Base-by-base conservation (phyloP, 64 coral and sea anemone genomes). In the Porites australiensis region DNA sequence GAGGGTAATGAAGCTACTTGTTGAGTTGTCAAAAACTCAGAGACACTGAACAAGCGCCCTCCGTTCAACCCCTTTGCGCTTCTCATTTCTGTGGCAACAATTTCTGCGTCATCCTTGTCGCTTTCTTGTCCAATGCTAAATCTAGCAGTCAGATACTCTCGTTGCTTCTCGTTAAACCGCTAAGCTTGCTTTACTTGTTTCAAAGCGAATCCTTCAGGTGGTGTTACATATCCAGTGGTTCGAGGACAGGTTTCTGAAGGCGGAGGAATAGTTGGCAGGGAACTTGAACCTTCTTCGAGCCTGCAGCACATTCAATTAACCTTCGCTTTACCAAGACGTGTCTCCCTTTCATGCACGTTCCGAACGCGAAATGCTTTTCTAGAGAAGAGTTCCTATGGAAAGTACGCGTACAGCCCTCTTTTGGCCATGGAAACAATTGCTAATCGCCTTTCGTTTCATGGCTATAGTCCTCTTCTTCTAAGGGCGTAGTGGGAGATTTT, bases 71-170 rank as follows among this genome's bases (percentile, higher is more conserved):
- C 15, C 46, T 79, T 57, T 13, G 74, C 75, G 2, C 73, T 45
- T 21, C 61, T 6, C 76, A 90, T 81, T 90, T 90, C 75, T 59
- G n/a, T 81, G 12, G 65, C 13, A 50, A 90, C 88, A 72, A 37
- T 23, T 5, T 64, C 44, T 18, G 61, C 44, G 49, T 79, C 75
- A 37, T 50, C 68, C 7, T 54, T 62, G 6, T 64, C 64, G 4
- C 61, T 80, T 8, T 47, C 67, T 19, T 81, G 75, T 1, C 77
- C 76, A 55, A 70, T 79, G 22, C 51, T 43, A 90, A 80, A 90
- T 19, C 20, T 69, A 18, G 74, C 75, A 8, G 49, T 64, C 66
- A 90, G 64, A 70, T 79, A 80, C 12, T 55, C 0, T 27, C 23
- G 13, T 51, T 70, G 75, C 63, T 18, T 58, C 54, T 80, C 47